Evolutionary conservation across 2,888 invertebrate species (phyloP), one percentile per base, ranked within the genome.

Genomic region (Ectemnius lituratus): DNA sequence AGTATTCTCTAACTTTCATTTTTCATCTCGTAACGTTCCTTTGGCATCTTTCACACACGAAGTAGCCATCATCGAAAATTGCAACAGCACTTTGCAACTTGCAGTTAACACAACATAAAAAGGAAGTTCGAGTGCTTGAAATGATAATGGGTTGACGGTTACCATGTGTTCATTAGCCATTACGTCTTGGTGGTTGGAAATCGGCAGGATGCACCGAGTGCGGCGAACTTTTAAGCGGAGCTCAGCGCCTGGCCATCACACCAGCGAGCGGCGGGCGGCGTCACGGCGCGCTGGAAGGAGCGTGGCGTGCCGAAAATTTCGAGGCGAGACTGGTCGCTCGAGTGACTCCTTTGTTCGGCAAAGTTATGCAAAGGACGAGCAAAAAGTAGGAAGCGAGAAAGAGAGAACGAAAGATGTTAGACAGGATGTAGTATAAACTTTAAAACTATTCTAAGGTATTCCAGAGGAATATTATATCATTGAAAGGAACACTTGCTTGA

Each of bases 291-390:
- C 67, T 79, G 70, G 58, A 28, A 69, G 76, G 63, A 76, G 52
- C 62, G n/a, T 49, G 62, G 72, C 61, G 67, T 37, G 62, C 68
- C 65, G 28, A 59, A 71, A 81, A 75, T 81, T 81, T 81, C 78
- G 65, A 69, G 75, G 69, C 49, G 52, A 70, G 63, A 63, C 68
- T 62, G 70, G 65, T 27, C 79, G 82, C 80, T 78, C 79, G 80
- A 82, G 75, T 70, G 81, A 80, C 70, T 82, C 82, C 81, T 82
- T 82, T 82, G 81, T 82, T 78, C 78, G 73, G 18, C 60, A 59
- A 20, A 65, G 60, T 73, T 82, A 72, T 74, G 82, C 72, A 79
- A 82, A 75, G 62, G 64, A 70, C 70, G 61, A 63, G 45, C 64
- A 18, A 56, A 52, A 58, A 61, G n/a, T 67, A 57, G 57, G 52